phyloP scores from a whole-genome alignment of 2,888 invertebrate genomes.

The Pogonocherus hispidulus region DNA sequence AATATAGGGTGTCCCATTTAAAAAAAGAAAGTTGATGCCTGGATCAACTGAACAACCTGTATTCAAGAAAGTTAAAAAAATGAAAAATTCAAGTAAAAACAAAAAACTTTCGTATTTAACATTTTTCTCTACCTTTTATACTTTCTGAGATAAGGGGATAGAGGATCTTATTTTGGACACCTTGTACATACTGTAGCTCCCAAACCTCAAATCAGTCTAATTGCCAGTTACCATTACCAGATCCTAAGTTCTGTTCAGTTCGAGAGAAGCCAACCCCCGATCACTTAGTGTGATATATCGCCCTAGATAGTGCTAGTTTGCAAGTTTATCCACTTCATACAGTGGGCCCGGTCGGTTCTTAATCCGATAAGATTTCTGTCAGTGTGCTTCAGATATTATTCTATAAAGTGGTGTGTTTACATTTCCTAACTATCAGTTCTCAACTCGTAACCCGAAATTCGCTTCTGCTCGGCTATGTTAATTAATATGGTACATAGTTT shows the following conservation, averaged over 20 bases:
- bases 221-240: slow-evolving; percentile 1
- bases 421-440: neutral
- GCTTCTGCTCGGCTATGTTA: neutral
- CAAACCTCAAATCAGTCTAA: neutral
- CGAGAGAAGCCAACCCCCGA: neutral
- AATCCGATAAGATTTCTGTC: slow-evolving; percentile 1
- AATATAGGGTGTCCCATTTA: too few relatives aligned
- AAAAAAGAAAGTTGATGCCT: too few relatives aligned
- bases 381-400: neutral
- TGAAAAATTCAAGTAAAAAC: too few relatives aligned
- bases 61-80: too few relatives aligned
- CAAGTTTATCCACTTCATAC: slow-evolving; percentile 9
- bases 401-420: slow-evolving; percentile 3
- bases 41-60: too few relatives aligned
- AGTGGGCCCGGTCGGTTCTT: neutral
- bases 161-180: neutral
- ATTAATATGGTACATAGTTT: neutral
- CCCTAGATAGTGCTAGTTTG: slow-evolving; percentile 7
- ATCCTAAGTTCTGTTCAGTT: neutral
- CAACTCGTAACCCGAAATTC: neutral
- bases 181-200: neutral
- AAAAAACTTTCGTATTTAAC: too few relatives aligned
- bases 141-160: too few relatives aligned
- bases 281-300: slow-evolving; percentile 13
- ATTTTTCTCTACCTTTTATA: too few relatives aligned